These are phyloP conservation scores for Pomacea canaliculata DNA, from an alignment of 2,888 invertebrate species.

Conservation along the genomic window DNA sequence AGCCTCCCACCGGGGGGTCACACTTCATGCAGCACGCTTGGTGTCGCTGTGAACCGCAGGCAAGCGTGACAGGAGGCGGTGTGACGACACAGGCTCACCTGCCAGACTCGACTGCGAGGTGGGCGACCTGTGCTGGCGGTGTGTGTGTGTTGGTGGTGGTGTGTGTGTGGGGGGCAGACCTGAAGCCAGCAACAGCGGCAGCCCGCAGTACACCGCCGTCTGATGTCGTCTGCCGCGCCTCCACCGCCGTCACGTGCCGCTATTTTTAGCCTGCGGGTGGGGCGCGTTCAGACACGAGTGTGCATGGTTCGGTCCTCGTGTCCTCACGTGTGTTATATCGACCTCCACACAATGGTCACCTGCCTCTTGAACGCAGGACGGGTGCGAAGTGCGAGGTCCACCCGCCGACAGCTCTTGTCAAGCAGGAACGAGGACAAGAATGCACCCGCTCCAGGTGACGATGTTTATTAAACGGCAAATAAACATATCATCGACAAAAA, in stretches of 20 bases:
- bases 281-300: neutral
- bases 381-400: neutral
- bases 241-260: constrained; percentile 3
- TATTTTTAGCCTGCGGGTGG: constrained; percentile 5
- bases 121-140: no score
- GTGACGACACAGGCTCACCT: neutral
- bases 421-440: neutral
- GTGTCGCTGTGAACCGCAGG: neutral
- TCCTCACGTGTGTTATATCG: neutral
- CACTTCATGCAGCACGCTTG: neutral
- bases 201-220: no score
- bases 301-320: neutral
- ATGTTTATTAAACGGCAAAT: no score
- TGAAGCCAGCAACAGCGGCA: neutral
- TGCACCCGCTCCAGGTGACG: no score
- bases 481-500: no score
- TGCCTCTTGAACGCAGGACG: neutral
- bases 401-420: neutral
- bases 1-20: no score
- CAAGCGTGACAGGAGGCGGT: neutral
- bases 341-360: neutral
- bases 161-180: neutral
- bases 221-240: constrained; percentile 11
- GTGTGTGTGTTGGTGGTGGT: neutral
- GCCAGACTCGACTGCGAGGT: neutral